Evolutionary conservation across 2,797 vertebrate genomes (phyloP).

Genomic region (Protonibea diacanthus): DNA sequence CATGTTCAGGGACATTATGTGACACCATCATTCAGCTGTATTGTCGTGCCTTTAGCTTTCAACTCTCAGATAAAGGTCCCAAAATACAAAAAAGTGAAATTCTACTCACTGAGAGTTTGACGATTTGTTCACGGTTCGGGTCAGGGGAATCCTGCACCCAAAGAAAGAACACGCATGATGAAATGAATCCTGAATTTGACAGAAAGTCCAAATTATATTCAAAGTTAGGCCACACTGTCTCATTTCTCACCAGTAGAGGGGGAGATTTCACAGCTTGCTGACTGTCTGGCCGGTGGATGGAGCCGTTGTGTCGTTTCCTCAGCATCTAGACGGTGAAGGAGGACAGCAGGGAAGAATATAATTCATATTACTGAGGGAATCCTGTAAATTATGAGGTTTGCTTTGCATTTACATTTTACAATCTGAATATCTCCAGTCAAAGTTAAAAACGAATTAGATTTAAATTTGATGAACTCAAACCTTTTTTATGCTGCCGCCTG

Average conservation of each 20-base stretch:
- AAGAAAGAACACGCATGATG: constrained; percentile 2
- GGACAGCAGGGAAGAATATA: not conserved
- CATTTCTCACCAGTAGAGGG: constrained; percentile 90
- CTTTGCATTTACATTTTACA: not conserved
- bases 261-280: constrained; percentile 97
- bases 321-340: constrained; percentile 86
- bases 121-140: constrained; percentile 90
- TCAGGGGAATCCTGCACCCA: constrained; percentile 92
- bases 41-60: too few relatives aligned
- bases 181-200: constrained; percentile 1
- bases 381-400: not conserved
- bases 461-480: constrained; percentile 72
- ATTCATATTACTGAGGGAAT: too few relatives aligned
- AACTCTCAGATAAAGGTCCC: too few relatives aligned
- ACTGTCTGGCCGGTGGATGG: constrained; percentile 91
- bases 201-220: not conserved
- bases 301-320: constrained; percentile 89
- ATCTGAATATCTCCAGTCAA: not conserved
- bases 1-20: not conserved
- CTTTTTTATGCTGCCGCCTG: constrained; percentile 98
- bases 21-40: not conserved
- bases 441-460: not conserved
- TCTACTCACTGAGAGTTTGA: constrained; percentile 95
- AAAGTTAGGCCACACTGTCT: not conserved
- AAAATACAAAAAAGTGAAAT: not conserved